Percentiles rank a stretch among this genome's conserved stretches.
These are phyloP conservation scores for Bungarus multicinctus DNA, from an alignment of 2,113 vertebrate genomes.

Conservation along the genomic window DNA sequence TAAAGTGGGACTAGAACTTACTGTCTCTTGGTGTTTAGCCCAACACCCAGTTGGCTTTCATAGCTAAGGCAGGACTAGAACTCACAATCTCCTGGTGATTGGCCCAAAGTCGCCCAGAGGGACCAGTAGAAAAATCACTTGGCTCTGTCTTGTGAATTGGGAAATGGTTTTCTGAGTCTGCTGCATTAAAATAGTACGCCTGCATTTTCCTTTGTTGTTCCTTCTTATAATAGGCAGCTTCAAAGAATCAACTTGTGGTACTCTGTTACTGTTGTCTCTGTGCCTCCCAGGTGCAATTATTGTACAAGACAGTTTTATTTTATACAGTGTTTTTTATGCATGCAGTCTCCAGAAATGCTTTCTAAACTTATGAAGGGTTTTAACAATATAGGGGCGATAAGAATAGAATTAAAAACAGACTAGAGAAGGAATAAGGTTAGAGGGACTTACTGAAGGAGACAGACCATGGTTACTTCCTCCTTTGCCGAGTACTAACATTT, in stretches of 20 bases:
- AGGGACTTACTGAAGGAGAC: not conserved
- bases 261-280: slow-evolving; percentile 20
- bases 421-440: not conserved
- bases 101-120: not conserved
- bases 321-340: not conserved
- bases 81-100: not conserved
- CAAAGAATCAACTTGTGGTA: slow-evolving; percentile 41
- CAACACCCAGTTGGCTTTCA: not conserved
- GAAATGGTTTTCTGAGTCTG: slow-evolving; percentile 36
- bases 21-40: not conserved
- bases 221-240: slow-evolving; percentile 37
- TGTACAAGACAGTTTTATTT: slow-evolving; percentile 59
- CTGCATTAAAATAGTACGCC: slow-evolving; percentile 21
- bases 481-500: not conserved
- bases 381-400: fast-evolving
- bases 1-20: too few relatives aligned
- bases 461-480: not conserved
- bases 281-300: slow-evolving; percentile 65
- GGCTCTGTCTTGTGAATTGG: slow-evolving; percentile 4
- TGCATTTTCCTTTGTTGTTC: slow-evolving; percentile 42
- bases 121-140: not conserved
- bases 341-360: not conserved
- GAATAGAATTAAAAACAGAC: not conserved
- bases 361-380: not conserved
- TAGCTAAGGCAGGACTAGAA: not conserved